Base-by-base conservation (phyloP, 2,113 vertebrate genomes). In the Ictidomys tridecemlineatus region DNA sequence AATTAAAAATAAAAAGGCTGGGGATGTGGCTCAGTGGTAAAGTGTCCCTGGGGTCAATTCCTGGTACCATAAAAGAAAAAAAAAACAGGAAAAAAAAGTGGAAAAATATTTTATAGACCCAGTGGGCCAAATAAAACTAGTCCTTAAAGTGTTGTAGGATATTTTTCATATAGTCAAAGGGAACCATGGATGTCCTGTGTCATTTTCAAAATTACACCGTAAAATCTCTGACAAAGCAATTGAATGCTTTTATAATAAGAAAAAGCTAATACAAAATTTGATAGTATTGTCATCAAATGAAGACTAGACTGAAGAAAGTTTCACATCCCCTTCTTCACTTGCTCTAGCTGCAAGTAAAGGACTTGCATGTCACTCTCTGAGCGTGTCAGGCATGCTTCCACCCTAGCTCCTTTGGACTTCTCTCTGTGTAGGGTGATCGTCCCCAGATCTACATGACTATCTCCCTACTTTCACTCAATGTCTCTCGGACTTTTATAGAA, bases 381-480 rank as follows among this genome's bases (percentile, higher is more conserved):
- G 11, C 28, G 7, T 30, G 13, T 1, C 18, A 9, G 1, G 42
- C 17, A 16, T 3, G 1, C 28, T 79, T 26, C n/a, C 4, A 2
- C 4, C 22, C 26, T 32, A 0, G 45, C 0, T 4, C n/a, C 16
- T 53, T 80, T 48, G 26, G 5, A 3, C 5, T 48, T 88, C 48
- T 85, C 28, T 80, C 51, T 79, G 48, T 1, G 16, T 18, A 22
- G 37, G 39, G 22, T 0, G 12, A 45, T 51, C 32, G 4, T 73
- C 20, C 56, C 18, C 63, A 83, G 18, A 42, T 56, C 11, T 24
- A 28, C 10, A 8, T 26, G 8, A 1, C 32, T 83, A 76, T 1
- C n/a, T 70, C 48, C 2, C 13, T 18, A 70, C 12, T 9, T 86
- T 74, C 22, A 84, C 58, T 61, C 58, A 61, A 61, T 61, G 8